Conservation (phyloP, 2,113 vertebrate genomes). For the Nyctereutes procyonoides region DNA sequence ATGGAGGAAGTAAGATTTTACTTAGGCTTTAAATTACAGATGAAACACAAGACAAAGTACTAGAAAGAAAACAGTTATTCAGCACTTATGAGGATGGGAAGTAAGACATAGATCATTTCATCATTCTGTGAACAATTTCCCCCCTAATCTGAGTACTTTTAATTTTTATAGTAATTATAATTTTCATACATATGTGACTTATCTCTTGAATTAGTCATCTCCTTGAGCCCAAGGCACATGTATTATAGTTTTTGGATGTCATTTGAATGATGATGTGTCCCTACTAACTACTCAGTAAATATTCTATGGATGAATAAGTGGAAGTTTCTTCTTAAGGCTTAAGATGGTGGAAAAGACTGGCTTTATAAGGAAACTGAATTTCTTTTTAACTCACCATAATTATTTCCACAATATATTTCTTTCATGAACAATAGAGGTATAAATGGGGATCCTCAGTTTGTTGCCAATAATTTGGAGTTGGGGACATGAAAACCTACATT, state of each 20-base stretch:
- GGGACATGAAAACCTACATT: neutral
- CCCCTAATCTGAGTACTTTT: neutral
- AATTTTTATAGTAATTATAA: conserved; percentile 7
- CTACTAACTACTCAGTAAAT: conserved; percentile 37
- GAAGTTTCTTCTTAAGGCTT: neutral
- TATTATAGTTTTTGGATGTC: neutral
- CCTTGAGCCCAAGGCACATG: neutral
- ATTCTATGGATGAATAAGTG: conserved; percentile 49
- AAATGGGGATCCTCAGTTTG: neutral
- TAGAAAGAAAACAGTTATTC: neutral
- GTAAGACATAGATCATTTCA: neutral
- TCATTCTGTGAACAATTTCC: neutral
- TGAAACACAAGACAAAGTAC: conserved; percentile 40
- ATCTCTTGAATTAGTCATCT: neutral
- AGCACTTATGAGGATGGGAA: neutral
- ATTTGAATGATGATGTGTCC: neutral
- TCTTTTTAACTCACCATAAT: conserved; percentile 16
- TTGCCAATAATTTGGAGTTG: neutral
- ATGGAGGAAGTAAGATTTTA: conserved; percentile 10
- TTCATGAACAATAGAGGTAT: conserved; percentile 24
- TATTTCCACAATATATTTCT: neutral
- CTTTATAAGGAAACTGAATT: conserved; percentile 7
- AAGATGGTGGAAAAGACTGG: neutral
- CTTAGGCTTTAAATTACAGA: conserved; percentile 45
- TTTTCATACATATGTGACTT: conserved; percentile 6